These are phyloP conservation scores for Amphipyra tragopoginis DNA, from an alignment of 2,888 invertebrate genomes.

Conservation along the genomic window DNA sequence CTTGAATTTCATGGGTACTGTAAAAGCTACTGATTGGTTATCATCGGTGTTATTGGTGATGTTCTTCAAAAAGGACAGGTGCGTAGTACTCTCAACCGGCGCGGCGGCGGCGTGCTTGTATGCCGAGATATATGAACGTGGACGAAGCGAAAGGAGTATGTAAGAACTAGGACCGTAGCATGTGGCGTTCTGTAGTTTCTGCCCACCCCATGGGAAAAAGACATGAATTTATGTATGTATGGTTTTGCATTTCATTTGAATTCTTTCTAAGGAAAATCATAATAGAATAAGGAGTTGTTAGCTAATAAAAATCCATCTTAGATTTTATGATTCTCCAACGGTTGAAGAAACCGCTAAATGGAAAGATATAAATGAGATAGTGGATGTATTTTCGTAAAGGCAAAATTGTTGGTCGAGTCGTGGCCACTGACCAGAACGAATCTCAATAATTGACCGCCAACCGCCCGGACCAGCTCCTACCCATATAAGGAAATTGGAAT, in stretches of 20 bases:
- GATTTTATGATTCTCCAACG: conserved; percentile 10
- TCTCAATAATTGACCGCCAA: conserved; percentile 22
- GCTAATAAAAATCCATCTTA: conserved; percentile 1
- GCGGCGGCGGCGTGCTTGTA: no score
- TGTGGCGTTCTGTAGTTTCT: no score
- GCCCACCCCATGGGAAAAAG: no score
- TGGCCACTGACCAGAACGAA: conserved; percentile 21
- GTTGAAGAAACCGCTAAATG: not conserved
- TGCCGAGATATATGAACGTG: no score
- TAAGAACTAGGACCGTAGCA: no score
- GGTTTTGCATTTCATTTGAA: conserved; percentile 6
- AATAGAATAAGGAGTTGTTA: not conserved
- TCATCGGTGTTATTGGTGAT: no score
- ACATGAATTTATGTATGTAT: no score
- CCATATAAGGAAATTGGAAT: conserved; percentile 9
- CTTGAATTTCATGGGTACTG: not conserved
- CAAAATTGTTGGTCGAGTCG: conserved; percentile 9
- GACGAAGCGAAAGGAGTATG: no score
- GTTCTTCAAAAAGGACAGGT: no score
- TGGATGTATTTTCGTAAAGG: conserved; percentile 18
- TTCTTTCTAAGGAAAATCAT: conserved; percentile 6
- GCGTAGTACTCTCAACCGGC: no score
- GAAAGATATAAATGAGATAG: not conserved
- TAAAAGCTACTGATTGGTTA: conserved; percentile 16
- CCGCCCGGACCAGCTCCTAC: conserved; percentile 21